phyloP scores from a whole-genome alignment of 2,797 vertebrate species.

The Synaphobranchus kaupii region DNA sequence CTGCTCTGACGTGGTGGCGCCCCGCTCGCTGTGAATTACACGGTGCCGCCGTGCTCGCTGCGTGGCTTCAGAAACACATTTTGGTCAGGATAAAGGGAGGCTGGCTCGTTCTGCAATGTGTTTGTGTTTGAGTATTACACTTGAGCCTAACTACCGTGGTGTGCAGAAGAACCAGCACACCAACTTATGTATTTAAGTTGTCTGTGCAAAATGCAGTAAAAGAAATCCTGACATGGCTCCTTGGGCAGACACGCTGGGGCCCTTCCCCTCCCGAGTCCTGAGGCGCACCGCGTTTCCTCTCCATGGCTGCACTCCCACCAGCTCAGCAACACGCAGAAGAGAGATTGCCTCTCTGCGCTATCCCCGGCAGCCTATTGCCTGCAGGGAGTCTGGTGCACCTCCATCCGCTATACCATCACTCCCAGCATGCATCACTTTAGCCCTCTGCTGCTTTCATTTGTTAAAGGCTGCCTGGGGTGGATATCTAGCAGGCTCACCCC shows the following conservation, averaged over 20 bases:
- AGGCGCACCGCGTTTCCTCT: constrained; percentile 40
- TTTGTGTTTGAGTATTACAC: background rate
- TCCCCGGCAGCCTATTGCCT: constrained; percentile 62
- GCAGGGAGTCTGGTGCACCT: constrained; percentile 43
- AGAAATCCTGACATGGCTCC: background rate
- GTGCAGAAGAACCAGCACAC: background rate
- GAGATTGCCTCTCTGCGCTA: constrained; percentile 68
- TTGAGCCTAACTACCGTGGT: background rate
- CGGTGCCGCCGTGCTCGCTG: background rate
- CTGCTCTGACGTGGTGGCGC: background rate
- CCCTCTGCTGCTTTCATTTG: constrained; percentile 51
- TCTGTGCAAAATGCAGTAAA: background rate
- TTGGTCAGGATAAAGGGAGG: background rate
- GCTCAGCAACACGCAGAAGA: constrained; percentile 61
- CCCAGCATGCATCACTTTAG: constrained; percentile 54
- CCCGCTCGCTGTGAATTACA: background rate
- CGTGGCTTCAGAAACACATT: background rate
- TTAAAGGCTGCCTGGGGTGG: constrained; percentile 44
- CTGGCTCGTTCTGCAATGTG: background rate
- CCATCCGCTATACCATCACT: constrained; percentile 47
- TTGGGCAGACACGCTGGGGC: background rate
- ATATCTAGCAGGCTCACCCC: background rate
- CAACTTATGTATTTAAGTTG: background rate
- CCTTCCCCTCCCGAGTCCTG: background rate
- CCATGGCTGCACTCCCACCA: constrained; percentile 57